Evolutionary conservation across 1,140 invertebrate species (phyloP).

Genomic region (Pogonomyrmex californicus): DNA sequence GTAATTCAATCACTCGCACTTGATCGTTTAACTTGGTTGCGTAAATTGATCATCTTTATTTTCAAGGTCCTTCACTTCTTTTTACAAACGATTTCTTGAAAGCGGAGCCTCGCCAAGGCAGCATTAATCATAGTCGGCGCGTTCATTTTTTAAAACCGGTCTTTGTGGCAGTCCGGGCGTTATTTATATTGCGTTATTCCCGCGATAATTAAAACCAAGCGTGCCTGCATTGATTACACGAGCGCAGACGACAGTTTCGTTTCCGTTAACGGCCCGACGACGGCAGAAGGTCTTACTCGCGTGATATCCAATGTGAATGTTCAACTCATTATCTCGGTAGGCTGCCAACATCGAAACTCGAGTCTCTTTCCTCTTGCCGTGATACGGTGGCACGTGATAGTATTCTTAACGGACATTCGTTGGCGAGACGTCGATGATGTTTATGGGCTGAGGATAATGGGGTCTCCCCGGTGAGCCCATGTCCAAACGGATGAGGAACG

Average conservation of each 20-base stretch:
- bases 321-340: constrained; percentile 7
- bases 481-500: constrained; percentile 64
- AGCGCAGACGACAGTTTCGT: constrained; percentile 21
- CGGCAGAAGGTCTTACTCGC: constrained; percentile 24
- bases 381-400: constrained; percentile 33
- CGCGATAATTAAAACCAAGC: constrained; percentile 44
- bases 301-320: constrained; percentile 26
- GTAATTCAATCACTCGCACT: neutral
- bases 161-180: neutral
- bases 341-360: neutral
- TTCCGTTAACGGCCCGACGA: neutral
- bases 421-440: constrained; percentile 55
- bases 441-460: constrained; percentile 65
- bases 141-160: constrained; percentile 38
- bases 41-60: neutral
- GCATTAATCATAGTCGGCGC: neutral
- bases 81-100: neutral
- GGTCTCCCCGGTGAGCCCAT: constrained; percentile 42
- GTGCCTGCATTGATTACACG: constrained; percentile 37
- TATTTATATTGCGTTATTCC: constrained; percentile 6
- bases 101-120: neutral
- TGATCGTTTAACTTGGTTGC: neutral
- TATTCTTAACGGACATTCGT: constrained; percentile 56
- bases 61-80: neutral
- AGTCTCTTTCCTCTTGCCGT: neutral